phyloP scores from a whole-genome alignment of 2,113 vertebrate genomes.

The Numida meleagris region DNA sequence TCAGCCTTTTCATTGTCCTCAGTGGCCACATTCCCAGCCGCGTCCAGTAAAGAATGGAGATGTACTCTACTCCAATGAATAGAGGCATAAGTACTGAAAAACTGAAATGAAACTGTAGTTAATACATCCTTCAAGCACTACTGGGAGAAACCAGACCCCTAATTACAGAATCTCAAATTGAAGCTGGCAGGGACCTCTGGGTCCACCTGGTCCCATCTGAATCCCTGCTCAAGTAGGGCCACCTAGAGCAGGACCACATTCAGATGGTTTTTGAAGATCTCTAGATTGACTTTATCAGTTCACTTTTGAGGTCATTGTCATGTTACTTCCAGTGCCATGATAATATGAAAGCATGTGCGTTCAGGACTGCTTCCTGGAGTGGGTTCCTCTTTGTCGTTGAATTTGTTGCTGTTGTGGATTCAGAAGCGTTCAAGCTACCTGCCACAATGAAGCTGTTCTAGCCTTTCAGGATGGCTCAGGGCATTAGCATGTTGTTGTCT shows the following conservation, averaged over 20 bases:
- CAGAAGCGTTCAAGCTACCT: neutral
- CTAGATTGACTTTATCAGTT: neutral
- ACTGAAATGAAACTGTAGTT: neutral
- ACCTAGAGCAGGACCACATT: neutral
- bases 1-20: too few relatives aligned
- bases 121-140: neutral
- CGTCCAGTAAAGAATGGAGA: too few relatives aligned
- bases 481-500: neutral
- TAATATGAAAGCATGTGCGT: neutral
- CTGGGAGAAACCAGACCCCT: accelerated
- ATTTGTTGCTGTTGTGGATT: neutral
- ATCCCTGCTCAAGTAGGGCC: neutral
- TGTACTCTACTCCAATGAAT: neutral
- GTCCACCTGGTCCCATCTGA: neutral
- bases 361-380: neutral
- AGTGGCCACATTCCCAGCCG: too few relatives aligned
- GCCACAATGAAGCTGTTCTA: neutral
- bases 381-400: neutral
- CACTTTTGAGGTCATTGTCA: neutral
- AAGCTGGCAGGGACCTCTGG: neutral
- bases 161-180: neutral
- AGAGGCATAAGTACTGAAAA: neutral
- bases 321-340: constrained; percentile 3
- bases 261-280: neutral
- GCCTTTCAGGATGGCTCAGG: neutral